Base-by-base conservation (phyloP, 2,888 invertebrate genomes). In the Euproctis similis region DNA sequence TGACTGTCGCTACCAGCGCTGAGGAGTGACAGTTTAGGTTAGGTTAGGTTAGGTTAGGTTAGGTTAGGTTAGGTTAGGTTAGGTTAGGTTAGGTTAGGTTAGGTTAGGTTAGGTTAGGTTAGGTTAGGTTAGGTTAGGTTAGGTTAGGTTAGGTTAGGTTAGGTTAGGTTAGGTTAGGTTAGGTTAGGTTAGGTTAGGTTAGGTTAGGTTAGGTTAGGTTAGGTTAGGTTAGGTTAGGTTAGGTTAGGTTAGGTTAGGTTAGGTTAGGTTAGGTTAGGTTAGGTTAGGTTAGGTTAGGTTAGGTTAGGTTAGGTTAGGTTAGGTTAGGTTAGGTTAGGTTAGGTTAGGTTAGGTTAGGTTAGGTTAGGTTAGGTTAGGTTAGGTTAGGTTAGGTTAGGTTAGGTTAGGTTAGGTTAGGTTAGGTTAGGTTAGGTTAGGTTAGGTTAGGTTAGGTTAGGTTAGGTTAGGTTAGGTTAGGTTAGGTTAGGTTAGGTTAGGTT, bases 391-490 rank as follows among this genome's bases (percentile, higher is more conserved):
- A 26, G 26, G 26, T 26, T 26, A 26, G 26, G 26, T 26, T 26
- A 26, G 26, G 26, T 26, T 26, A 26, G 26, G 26, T 26, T 26
- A 26, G 26, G 26, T 26, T 26, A 26, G 26, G 26, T 26, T 26
- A 26, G 26, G 26, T 26, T 26, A 26, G 26, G 26, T 26, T 26
- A 26, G 26, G 26, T 23, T 23, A 23, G 23, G 23, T 23, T 23
- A 23, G 23, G 36, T 31, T 32, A 32, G 36, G 36, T 36, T 36
- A 36, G 36, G 36, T 36, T 36, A 36, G 36, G 36, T 36, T 36
- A 36, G 36, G 36, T 36, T 36, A 36, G 36, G 36, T 36, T 36
- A 36, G 36, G 36, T 36, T 36, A 31, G 36, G 36, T 36, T 36
- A 36, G 36, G 36, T 36, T 36, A 36, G 33, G 36, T 31, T 31